Conservation (phyloP, 1,140 invertebrate species). For the Parasteatoda tepidariorum region DNA sequence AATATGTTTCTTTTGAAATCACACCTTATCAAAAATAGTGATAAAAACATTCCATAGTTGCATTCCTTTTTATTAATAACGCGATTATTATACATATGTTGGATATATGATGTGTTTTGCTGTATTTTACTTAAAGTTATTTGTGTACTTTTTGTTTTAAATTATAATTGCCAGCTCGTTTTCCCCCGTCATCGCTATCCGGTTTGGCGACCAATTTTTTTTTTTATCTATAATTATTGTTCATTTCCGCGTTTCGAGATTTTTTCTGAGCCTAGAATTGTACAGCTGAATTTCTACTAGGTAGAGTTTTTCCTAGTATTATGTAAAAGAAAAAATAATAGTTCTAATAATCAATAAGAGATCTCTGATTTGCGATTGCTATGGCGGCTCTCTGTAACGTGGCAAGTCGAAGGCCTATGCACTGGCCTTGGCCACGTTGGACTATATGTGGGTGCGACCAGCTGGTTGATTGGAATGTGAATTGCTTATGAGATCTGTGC, state of each 20-base stretch:
- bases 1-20: constrained; percentile 21
- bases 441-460: constrained; percentile 55
- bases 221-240: not conserved
- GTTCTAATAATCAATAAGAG: constrained; percentile 12
- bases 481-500: not conserved
- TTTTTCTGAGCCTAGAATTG: too few species aligned
- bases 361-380: constrained; percentile 21
- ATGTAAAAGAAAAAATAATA: too few species aligned
- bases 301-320: too few species aligned
- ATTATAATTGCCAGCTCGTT: not conserved
- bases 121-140: not conserved
- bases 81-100: not conserved
- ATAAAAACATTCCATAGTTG: too few species aligned
- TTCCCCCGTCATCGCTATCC: not conserved
- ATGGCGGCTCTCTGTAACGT: constrained; percentile 55
- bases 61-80: too few species aligned
- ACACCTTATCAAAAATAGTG: not conserved
- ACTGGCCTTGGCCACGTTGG: constrained; percentile 56
- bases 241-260: not conserved
- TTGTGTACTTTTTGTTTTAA: too few species aligned
- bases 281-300: too few species aligned
- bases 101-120: not conserved
- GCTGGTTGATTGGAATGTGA: constrained; percentile 48
- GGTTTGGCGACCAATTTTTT: not conserved
- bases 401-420: constrained; percentile 37